phyloP scores from a whole-genome alignment of 2,797 vertebrate species.

The Gymnocypris eckloni region DNA sequence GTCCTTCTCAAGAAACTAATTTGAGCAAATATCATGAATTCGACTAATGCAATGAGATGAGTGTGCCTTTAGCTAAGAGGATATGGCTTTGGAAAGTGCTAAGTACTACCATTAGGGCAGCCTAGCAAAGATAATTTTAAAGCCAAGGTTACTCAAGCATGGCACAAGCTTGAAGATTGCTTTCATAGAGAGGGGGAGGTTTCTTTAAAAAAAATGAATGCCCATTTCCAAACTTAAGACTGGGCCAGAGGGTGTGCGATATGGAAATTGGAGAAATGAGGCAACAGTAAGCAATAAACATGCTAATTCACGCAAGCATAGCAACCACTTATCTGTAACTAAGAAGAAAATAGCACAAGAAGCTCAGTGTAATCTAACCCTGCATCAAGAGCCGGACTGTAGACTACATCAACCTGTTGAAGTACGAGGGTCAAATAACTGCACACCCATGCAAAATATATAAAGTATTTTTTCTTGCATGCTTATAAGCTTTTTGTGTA shows the following conservation, averaged over 20 bases:
- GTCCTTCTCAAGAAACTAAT: constrained; percentile 48
- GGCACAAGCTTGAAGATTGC: constrained; percentile 63
- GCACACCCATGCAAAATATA: background rate
- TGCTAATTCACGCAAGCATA: constrained; percentile 77
- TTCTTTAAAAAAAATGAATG: constrained; percentile 67
- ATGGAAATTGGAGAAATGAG: constrained; percentile 76
- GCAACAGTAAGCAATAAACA: constrained; percentile 81
- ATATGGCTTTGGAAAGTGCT: constrained; percentile 51
- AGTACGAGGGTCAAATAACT: background rate
- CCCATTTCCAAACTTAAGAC: constrained; percentile 69
- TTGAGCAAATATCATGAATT: constrained; percentile 47
- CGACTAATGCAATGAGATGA: constrained; percentile 42
- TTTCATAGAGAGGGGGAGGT: constrained; percentile 60
- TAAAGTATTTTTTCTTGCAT: background rate
- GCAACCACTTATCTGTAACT: constrained; percentile 74
- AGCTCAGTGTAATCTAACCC: constrained; percentile 32
- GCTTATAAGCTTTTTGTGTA: background rate
- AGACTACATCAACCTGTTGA: background rate
- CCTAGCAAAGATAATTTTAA: constrained; percentile 48
- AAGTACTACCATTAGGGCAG: constrained; percentile 61
- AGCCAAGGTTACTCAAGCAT: constrained; percentile 62
- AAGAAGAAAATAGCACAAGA: constrained; percentile 45
- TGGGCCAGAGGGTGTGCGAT: constrained; percentile 66
- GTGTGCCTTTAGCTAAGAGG: constrained; percentile 45
- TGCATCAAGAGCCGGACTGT: background rate